phyloP scores from a whole-genome alignment of 2,888 invertebrate species.

The Drosophila eohydei region DNA sequence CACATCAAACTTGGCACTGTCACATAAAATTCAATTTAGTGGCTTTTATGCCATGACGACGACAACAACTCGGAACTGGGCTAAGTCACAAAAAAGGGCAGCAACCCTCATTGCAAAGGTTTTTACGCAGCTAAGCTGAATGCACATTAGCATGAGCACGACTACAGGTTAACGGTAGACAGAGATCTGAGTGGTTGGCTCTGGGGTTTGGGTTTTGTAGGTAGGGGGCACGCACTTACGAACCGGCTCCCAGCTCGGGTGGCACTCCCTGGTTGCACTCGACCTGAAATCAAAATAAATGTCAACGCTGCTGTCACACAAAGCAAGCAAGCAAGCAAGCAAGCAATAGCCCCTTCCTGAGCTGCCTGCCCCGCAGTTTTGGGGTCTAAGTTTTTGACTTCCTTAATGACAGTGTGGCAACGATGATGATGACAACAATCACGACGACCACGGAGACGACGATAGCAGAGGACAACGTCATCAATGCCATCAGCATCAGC shows the following conservation, averaged over 20 bases:
- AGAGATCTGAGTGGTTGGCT: constrained; percentile 24
- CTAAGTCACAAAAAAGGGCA: constrained; percentile 48
- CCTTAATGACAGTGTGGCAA: constrained; percentile 75
- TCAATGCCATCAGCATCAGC: constrained; percentile 53
- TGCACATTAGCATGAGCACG: constrained; percentile 73
- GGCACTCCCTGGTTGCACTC: constrained; percentile 58
- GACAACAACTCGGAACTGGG: constrained; percentile 28
- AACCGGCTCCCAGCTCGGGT: constrained; percentile 8
- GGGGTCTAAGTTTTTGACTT: constrained; percentile 79
- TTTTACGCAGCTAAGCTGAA: constrained; percentile 63
- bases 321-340: constrained; percentile 33
- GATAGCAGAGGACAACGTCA: constrained; percentile 42
- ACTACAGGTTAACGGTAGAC: constrained; percentile 45
- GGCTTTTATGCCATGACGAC: constrained; percentile 53
- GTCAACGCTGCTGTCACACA: constrained; percentile 75
- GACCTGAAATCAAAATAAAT: constrained; percentile 79
- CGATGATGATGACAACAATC: constrained; percentile 53
- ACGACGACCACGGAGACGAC: constrained; percentile 34
- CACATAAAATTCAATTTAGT: constrained; percentile 80
- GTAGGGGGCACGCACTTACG: constrained; percentile 46
- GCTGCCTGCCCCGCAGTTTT: constrained; percentile 36
- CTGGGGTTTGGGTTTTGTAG: neutral
- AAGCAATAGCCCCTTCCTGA: constrained; percentile 5
- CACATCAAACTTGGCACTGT: constrained; percentile 72
- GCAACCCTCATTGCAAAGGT: constrained; percentile 56